Evolutionary conservation across 2,113 vertebrate genomes (phyloP).

Genomic region (Aramus guarauna): DNA sequence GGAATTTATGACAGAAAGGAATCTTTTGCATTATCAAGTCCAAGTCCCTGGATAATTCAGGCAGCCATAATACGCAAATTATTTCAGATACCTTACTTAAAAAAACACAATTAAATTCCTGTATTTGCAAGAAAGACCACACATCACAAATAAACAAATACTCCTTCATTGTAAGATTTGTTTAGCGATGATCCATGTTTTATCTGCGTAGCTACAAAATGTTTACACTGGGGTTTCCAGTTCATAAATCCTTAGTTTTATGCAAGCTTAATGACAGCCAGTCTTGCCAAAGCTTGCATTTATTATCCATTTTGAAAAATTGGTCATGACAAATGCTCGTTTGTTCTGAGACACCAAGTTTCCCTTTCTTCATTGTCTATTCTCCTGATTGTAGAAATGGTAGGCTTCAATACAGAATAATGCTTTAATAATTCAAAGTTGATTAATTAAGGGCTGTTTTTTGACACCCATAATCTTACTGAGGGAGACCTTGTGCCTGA

Average conservation of each 20-base stretch:
- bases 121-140: neutral
- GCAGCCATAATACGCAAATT: neutral
- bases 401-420: neutral
- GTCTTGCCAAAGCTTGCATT: conserved; percentile 18
- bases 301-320: conserved; percentile 18
- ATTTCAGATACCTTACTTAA: neutral
- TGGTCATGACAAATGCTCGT: neutral
- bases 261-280: conserved; percentile 4
- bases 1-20: neutral
- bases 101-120: neutral
- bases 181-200: neutral
- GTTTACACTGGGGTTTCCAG: neutral
- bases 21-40: neutral
- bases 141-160: neutral
- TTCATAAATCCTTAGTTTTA: conserved; percentile 22
- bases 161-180: neutral
- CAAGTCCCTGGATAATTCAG: neutral
- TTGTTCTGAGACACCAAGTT: neutral
- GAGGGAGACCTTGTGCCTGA: neutral
- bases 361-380: neutral
- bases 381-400: neutral
- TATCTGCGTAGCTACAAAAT: neutral
- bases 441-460: neutral
- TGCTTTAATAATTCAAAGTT: neutral
- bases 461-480: neutral